Base-by-base conservation (phyloP, 2,888 invertebrate species). In the Parasteatoda lunata region DNA sequence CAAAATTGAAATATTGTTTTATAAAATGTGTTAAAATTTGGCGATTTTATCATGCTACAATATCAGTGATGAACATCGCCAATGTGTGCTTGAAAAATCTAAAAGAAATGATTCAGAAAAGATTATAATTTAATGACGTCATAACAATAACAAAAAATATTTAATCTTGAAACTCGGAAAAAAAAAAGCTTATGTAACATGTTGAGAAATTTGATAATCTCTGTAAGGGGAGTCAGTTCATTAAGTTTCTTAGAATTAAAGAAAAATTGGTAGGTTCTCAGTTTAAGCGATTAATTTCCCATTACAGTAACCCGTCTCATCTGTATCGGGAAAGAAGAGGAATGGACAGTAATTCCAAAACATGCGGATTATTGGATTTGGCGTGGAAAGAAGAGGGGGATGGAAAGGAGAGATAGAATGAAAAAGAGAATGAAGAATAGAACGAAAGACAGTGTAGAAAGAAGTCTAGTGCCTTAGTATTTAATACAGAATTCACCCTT, bases 361-460 rank as follows among this genome's bases (percentile, higher is more conserved):
- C 86, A 87, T 77, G 86, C 73, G 82, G 86, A 87, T 87, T 87
- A 87, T 87, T 87, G 86, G 86, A 87, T 87, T 87, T 87, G 86
- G 77, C 82, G 77, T 70, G 66, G 84, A 66, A 72, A 54, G 71
- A 59, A 48, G 49, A 15, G 52, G 48, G 68, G 15, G 75, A 13
- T 48, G 54, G n/a, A 51, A 52, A 47, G 48, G 47, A 48, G 52
- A 68, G 52, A 71, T 52, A 9, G 73, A 66, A 59, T 9, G 78
- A 73, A 45, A 66, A 69, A 49, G 49, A 48, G 49, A 64, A 69
- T 15, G 59, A 75, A 52, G 52, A 48, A 71, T 75, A 69, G 48
- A 71, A 64, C 6, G 51, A 15, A 65, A 45, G 66, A 30, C 47
- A 65, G n/a, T 13, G 54, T 47, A n/a, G 68, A 52, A 48, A 11